These are phyloP conservation scores for Dicaeum eximium DNA, from an alignment of 2,113 vertebrate genomes.

Conservation along the genomic window DNA sequence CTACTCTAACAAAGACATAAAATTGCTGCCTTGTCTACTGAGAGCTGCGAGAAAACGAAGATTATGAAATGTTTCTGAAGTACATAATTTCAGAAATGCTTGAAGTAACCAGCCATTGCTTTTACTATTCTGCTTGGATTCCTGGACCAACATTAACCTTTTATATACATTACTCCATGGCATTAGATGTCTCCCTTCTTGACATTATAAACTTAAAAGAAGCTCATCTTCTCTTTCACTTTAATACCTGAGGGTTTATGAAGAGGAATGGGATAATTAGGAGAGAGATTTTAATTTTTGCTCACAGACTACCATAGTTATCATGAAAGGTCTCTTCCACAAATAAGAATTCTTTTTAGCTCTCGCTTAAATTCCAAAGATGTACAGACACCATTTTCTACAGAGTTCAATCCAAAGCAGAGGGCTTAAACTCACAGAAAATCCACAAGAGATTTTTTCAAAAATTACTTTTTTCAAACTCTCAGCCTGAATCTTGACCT, in stretches of 20 bases:
- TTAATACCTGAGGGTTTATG: neutral
- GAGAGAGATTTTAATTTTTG: neutral
- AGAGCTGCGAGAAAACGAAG: neutral
- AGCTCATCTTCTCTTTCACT: neutral
- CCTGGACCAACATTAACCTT: neutral
- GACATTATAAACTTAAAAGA: neutral
- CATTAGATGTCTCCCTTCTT: neutral
- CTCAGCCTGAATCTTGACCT: neutral
- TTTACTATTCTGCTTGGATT: neutral
- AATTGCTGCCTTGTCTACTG: neutral
- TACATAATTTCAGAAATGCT: neutral
- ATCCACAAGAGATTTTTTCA: neutral
- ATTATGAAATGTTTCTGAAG: neutral
- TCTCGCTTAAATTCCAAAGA: neutral
- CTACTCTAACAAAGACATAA: neutral
- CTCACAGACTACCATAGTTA: neutral
- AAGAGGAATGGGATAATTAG: neutral
- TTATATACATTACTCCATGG: neutral
- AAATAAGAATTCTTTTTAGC: neutral
- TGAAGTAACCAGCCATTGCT: neutral
- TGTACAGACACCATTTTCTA: neutral
- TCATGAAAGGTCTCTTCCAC: neutral
- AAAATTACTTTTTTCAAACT: neutral
- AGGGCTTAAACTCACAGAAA: neutral
- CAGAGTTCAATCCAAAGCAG: neutral